Conservation (phyloP, 2,888 invertebrate species). For the Drosophila ochracea region DNA sequence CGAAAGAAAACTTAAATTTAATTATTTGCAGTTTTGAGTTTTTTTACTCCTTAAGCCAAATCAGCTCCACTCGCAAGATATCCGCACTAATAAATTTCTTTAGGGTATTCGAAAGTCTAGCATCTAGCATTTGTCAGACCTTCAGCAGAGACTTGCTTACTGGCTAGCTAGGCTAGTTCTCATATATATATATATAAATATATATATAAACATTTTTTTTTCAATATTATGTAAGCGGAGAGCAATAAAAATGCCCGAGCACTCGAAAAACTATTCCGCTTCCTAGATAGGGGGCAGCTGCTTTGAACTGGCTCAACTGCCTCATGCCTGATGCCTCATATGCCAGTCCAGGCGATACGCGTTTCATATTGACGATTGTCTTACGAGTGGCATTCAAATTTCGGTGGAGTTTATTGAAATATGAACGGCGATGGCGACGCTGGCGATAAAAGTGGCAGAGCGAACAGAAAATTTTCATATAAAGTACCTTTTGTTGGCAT, state of each 20-base stretch:
- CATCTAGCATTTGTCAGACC: not conserved
- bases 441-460: constrained; percentile 68
- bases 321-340: constrained; percentile 21
- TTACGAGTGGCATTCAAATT: constrained; percentile 71
- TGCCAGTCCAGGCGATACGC: constrained; percentile 74
- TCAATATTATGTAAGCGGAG: constrained; percentile 64
- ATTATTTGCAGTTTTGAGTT: not conserved
- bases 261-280: constrained; percentile 48
- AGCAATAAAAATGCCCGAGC: constrained; percentile 82
- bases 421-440: constrained; percentile 65
- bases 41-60: not conserved
- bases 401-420: constrained; percentile 79
- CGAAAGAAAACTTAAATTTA: not conserved
- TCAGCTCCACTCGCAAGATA: not conserved
- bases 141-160: not conserved
- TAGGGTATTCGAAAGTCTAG: constrained; percentile 9
- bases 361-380: constrained; percentile 70
- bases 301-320: constrained; percentile 35
- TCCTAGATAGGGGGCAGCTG: constrained; percentile 31
- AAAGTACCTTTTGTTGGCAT: constrained; percentile 82
- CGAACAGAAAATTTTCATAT: constrained; percentile 77
- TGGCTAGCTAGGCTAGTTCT: constrained; percentile 13
- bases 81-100: not conserved
- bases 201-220: not conserved
- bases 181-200: not conserved